Evolutionary conservation across 2,113 vertebrate species (phyloP), one percentile per base, ranked within the genome.

Genomic region (Pomatorhinus ruficollis): DNA sequence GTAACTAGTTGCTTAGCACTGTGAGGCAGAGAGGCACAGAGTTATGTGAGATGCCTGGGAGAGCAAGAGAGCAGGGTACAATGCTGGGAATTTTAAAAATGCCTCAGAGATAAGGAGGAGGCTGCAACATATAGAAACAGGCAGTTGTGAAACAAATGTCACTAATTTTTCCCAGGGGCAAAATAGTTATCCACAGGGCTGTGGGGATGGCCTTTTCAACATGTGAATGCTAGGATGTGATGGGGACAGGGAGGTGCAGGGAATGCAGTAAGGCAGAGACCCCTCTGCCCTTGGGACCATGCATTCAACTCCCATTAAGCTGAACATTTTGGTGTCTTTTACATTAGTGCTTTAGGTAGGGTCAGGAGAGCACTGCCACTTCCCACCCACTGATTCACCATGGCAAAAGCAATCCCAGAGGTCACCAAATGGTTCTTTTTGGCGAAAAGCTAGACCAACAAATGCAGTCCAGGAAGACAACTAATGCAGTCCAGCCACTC

Each of bases 1-100:
- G 45, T 74, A 88, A 90, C 7, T 3, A 82, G 63, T 75, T 85
- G 17, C 83, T 90, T 79, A 86, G 94, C 39, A 52, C 69, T 40
- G 40, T 4, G 0, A 88, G 39, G 60, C 54, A 92, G 44, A n/a
- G 79, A 88, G 63, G 63, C 78, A 77, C 0, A 2, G 6, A 2
- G 87, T 94, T 94, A 94, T 75, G 71, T 93, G 95, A 95, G 83
- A 92, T 86, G 79, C 87, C 90, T 97, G 88, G 71, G 90, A 95
- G 93, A 90, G 47, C 39, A 88, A 54, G 27, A 80, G 59, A 88
- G 15, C 33, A 40, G 13, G 35, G 7, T 66, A 66, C 52, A 94
- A 70, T 66, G 59, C 35, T 42, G 56, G n/a, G 82, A 96, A 96
- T 95, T 77, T 74, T 1, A 86, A 95, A 95, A 92, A 95, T 90